Percentiles rank a stretch among this genome's conserved stretches.
Evolutionary conservation across 2,797 vertebrate genomes (phyloP).

Genomic region (Glossophaga mutica): DNA sequence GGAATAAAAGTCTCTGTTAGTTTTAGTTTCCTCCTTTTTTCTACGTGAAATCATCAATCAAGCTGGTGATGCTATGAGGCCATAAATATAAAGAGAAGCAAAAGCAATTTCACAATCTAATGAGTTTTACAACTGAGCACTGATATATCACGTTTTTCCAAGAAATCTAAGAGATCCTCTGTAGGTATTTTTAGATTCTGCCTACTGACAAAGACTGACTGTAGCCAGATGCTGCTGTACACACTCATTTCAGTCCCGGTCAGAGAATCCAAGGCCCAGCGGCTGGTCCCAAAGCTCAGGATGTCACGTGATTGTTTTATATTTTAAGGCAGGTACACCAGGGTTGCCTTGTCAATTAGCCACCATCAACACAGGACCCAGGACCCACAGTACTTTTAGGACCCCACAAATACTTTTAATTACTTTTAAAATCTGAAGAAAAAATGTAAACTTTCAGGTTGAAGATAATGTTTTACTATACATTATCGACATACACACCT

Average conservation of each 20-base stretch:
- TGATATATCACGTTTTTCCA: background rate
- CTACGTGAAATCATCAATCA: background rate
- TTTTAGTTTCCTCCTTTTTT: conserved; percentile 1
- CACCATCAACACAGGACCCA: no score
- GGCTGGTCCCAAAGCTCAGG: background rate
- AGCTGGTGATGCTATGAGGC: background rate
- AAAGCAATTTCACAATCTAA: background rate
- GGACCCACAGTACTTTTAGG: background rate
- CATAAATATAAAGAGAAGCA: background rate
- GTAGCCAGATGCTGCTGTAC: background rate
- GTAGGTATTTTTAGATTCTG: background rate
- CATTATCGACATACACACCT: background rate
- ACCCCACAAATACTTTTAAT: background rate
- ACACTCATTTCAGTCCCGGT: background rate
- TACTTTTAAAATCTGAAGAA: background rate
- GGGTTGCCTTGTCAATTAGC: background rate
- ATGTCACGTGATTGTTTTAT: background rate
- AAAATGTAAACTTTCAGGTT: background rate
- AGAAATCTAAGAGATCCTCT: background rate
- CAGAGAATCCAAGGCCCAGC: background rate
- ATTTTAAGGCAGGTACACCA: background rate
- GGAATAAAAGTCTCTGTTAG: background rate
- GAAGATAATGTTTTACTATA: background rate
- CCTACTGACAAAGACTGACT: background rate
- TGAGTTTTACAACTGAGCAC: background rate